phyloP scores from a whole-genome alignment of 2,888 invertebrate genomes.

The Lobophora halterata region DNA sequence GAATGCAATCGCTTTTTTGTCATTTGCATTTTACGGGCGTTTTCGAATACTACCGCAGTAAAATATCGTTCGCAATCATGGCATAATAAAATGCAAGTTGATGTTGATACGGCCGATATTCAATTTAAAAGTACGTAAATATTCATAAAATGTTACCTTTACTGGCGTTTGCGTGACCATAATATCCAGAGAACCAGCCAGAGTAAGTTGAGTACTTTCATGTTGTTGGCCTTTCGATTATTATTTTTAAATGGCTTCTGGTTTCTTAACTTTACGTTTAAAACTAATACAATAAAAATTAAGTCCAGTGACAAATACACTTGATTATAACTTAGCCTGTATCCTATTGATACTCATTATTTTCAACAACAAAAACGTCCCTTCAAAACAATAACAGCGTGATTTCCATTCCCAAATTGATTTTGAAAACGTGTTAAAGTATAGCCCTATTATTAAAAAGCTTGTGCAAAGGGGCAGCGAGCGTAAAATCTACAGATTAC shows the following conservation, averaged over 20 bases:
- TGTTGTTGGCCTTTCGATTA: too few relatives aligned
- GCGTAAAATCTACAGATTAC: constrained; percentile 81
- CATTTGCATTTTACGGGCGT: constrained; percentile 29
- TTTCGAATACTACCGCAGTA: constrained; percentile 24
- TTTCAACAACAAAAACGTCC: constrained; percentile 27
- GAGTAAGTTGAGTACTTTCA: too few relatives aligned
- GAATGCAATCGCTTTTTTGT: constrained; percentile 28
- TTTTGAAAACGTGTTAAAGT: constrained; percentile 69
- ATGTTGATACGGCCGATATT: constrained; percentile 23
- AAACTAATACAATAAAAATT: neutral
- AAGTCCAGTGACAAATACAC: neutral
- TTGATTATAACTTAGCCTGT: neutral
- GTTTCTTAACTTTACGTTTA: constrained; percentile 5
- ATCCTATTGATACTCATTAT: constrained; percentile 13
- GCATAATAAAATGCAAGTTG: constrained; percentile 24
- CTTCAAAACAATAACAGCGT: constrained; percentile 33
- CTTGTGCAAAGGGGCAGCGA: constrained; percentile 58
- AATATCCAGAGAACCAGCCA: too few relatives aligned
- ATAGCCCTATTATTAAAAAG: constrained; percentile 70
- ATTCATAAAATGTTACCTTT: constrained; percentile 16
- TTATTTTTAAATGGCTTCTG: constrained; percentile 4
- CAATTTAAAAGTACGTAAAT: constrained; percentile 18
- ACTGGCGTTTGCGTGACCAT: constrained; percentile 5
- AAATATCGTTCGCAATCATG: constrained; percentile 26
- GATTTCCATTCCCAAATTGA: constrained; percentile 35